Evolutionary conservation across 2,113 vertebrate species (phyloP).

Genomic region (Thunnus maccoyii): DNA sequence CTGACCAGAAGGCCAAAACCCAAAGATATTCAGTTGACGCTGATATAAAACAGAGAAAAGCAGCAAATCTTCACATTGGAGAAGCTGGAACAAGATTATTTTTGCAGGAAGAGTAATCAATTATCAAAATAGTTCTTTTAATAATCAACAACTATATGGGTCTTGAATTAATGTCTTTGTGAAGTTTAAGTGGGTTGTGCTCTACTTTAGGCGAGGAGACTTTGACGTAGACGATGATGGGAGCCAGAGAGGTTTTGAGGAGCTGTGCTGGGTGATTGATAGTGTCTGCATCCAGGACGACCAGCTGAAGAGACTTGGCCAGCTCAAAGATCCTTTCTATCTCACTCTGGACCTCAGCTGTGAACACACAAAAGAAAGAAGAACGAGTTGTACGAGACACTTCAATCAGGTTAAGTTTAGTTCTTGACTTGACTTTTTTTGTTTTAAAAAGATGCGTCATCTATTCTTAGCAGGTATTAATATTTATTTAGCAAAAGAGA

Average conservation of each 20-base stretch:
- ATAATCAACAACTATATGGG: not conserved
- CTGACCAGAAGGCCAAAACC: too few relatives aligned
- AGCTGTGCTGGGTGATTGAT: slow-evolving; percentile 98
- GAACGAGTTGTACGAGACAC: not conserved
- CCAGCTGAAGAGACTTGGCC: slow-evolving; percentile 96
- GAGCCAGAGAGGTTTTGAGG: slow-evolving; percentile 96
- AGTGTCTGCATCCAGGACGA: slow-evolving; percentile 96
- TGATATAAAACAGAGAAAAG: too few relatives aligned
- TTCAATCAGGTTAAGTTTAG: not conserved
- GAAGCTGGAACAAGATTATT: too few relatives aligned
- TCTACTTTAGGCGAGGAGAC: slow-evolving; percentile 96
- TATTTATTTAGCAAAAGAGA: slow-evolving; percentile 51
- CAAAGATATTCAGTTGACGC: too few relatives aligned
- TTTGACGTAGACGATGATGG: slow-evolving; percentile 98
- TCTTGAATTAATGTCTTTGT: not conserved
- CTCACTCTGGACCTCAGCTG: slow-evolving; percentile 97
- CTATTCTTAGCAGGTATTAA: slow-evolving; percentile 55
- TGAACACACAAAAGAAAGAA: slow-evolving; percentile 21
- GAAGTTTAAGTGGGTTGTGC: not conserved
- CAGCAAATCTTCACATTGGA: too few relatives aligned
- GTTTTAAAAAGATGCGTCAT: not conserved
- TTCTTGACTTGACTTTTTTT: not conserved
- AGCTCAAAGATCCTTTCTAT: slow-evolving; percentile 98
- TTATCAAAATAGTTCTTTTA: too few relatives aligned
- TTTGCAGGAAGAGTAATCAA: too few relatives aligned